Conservation (phyloP, 2,797 vertebrate species). For the Esox lucius region DNA sequence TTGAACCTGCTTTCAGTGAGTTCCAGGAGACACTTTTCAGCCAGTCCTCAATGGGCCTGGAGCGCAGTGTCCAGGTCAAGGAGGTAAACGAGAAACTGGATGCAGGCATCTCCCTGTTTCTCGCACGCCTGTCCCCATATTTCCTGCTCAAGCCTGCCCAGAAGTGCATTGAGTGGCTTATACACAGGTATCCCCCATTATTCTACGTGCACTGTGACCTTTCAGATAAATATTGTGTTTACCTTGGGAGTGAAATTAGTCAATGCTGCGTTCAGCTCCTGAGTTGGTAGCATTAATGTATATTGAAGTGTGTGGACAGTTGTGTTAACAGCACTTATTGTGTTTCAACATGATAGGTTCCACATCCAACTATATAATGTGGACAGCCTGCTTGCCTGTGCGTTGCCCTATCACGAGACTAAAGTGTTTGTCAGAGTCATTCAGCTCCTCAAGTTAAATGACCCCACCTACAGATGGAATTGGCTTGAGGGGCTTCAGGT, state of each 20-base stretch:
- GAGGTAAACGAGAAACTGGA: slow-evolving; percentile 88
- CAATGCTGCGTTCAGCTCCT: not conserved
- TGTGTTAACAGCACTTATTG: not conserved
- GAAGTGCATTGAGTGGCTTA: slow-evolving; percentile 96
- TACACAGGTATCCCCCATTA: slow-evolving; percentile 83
- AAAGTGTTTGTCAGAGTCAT: slow-evolving; percentile 90
- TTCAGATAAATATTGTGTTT: not conserved
- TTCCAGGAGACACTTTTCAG: slow-evolving; percentile 91
- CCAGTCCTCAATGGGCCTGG: slow-evolving; percentile 78
- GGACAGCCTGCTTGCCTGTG: slow-evolving; percentile 87
- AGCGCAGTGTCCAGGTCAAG: slow-evolving; percentile 90
- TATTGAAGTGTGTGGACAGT: not conserved
- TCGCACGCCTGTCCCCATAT: slow-evolving; percentile 89
- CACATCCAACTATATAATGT: slow-evolving; percentile 92
- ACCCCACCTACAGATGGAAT: slow-evolving; percentile 86
- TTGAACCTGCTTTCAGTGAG: slow-evolving; percentile 83
- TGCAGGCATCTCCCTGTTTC: slow-evolving; percentile 84
- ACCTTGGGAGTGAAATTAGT: not conserved
- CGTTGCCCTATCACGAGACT: slow-evolving; percentile 91
- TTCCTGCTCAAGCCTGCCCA: slow-evolving; percentile 94
- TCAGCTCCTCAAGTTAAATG: slow-evolving; percentile 85
- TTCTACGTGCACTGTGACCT: not conserved
- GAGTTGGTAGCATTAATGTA: not conserved
- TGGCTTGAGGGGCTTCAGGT: slow-evolving; percentile 91
- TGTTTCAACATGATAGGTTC: slow-evolving; percentile 74